These are phyloP conservation scores for Epicampocera succincta DNA, from an alignment of 2,888 invertebrate genomes.

Conservation along the genomic window DNA sequence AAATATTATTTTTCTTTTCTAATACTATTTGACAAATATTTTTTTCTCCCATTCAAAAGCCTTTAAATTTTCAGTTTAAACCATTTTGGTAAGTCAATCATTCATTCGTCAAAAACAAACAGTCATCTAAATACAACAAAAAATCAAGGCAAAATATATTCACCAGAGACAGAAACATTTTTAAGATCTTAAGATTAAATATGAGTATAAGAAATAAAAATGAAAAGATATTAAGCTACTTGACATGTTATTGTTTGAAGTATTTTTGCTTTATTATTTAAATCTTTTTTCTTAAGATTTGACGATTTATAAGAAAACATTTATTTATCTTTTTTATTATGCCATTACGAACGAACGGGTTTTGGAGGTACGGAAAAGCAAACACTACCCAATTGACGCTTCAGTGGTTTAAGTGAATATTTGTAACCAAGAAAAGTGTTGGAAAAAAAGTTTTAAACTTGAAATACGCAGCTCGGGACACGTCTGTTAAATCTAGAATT, in stretches of 20 bases:
- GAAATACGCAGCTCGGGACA: neutral
- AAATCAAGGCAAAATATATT: constrained; percentile 43
- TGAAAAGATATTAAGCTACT: constrained; percentile 39
- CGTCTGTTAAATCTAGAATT: no score
- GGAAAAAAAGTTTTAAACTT: neutral
- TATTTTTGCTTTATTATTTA: constrained; percentile 1
- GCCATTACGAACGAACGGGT: neutral
- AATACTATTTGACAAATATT: constrained; percentile 39
- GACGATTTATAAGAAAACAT: constrained; percentile 11
- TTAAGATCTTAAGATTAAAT: constrained; percentile 23
- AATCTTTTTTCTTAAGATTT: constrained; percentile 14
- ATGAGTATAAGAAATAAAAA: constrained; percentile 15
- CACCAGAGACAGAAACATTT: constrained; percentile 21
- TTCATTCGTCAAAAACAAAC: constrained; percentile 5
- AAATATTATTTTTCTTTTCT: constrained; percentile 32
- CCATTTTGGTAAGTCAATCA: constrained; percentile 21
- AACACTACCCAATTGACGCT: constrained; percentile 42
- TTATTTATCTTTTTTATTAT: neutral
- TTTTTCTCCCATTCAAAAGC: constrained; percentile 9
- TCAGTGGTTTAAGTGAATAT: constrained; percentile 35
- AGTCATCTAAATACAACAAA: constrained; percentile 26
- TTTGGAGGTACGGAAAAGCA: neutral
- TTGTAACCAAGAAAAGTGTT: neutral
- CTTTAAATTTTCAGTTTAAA: constrained; percentile 30
- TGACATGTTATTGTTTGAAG: constrained; percentile 52